Conservation (phyloP, 2,888 invertebrate species). For the Epinotia brunnichana region DNA sequence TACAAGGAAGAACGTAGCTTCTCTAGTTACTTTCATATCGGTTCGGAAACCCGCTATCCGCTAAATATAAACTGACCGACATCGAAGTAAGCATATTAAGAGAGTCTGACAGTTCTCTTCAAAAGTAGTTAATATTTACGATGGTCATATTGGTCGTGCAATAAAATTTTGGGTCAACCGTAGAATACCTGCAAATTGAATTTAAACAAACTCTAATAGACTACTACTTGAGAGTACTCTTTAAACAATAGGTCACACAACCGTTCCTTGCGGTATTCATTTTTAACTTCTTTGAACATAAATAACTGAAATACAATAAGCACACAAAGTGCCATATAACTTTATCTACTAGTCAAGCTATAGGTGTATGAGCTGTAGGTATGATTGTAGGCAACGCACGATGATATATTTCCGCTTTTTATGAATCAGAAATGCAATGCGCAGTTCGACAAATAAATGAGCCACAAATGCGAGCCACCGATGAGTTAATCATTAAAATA, state of each 20-base stretch:
- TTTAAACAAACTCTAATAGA: too few species aligned
- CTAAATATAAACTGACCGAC: conserved; percentile 46
- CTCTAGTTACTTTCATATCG: conserved; percentile 74
- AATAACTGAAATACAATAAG: neutral
- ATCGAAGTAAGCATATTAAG: conserved; percentile 19
- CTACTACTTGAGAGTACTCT: too few species aligned
- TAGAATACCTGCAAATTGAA: too few species aligned
- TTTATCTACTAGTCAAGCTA: neutral
- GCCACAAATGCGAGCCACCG: conserved; percentile 7
- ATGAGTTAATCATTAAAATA: conserved; percentile 35
- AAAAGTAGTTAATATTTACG: neutral
- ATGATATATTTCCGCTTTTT: conserved; percentile 6
- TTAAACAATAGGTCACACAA: neutral
- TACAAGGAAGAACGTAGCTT: conserved; percentile 70
- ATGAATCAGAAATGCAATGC: conserved; percentile 1
- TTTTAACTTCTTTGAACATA: neutral
- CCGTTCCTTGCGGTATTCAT: neutral
- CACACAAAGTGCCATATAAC: too few species aligned
- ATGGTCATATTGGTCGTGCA: neutral
- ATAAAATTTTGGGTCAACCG: too few species aligned
- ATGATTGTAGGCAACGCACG: neutral
- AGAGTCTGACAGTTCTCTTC: conserved; percentile 26
- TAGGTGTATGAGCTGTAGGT: neutral
- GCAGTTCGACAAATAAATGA: conserved; percentile 21
- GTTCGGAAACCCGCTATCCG: conserved; percentile 52